phyloP scores from a whole-genome alignment of 2,888 invertebrate species.

The Cephus nigrinus region DNA sequence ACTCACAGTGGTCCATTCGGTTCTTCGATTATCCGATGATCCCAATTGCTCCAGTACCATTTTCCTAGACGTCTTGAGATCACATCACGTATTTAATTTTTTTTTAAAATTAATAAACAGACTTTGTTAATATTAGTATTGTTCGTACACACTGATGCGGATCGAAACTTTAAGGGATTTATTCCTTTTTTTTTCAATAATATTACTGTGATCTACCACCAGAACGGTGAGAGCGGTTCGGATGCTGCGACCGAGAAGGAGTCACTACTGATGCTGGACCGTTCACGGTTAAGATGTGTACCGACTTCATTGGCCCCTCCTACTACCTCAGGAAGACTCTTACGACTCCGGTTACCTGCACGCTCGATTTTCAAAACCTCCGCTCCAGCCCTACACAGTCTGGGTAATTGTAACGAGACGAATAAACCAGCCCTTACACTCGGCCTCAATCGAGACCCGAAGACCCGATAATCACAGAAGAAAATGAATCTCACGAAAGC shows the following conservation, averaged over 20 bases:
- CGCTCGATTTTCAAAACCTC: constrained; percentile 20
- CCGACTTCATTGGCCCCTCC: constrained; percentile 38
- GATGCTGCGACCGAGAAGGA: constrained; percentile 57
- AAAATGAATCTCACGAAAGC: not conserved
- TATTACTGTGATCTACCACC: not conserved
- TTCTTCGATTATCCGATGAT: not conserved
- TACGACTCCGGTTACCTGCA: constrained; percentile 15
- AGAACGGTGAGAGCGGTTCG: constrained; percentile 28
- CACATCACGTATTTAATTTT: not conserved
- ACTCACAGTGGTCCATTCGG: not conserved
- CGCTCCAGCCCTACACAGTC: not conserved
- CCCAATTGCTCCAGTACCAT: not conserved
- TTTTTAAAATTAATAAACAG: not conserved
- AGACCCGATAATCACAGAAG: not conserved
- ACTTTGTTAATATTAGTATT: not conserved
- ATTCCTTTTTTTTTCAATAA: not conserved
- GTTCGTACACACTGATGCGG: not conserved
- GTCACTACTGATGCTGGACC: constrained; percentile 58
- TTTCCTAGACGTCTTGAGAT: not conserved
- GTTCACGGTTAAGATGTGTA: constrained; percentile 52
- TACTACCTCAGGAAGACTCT: constrained; percentile 19
- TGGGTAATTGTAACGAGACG: not conserved
- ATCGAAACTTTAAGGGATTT: not conserved
- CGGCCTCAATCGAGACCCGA: not conserved
- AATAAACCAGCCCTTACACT: not conserved